These are phyloP conservation scores for Eurystomus glaucurus DNA, from an alignment of 2,797 vertebrate species.

Conservation along the genomic window DNA sequence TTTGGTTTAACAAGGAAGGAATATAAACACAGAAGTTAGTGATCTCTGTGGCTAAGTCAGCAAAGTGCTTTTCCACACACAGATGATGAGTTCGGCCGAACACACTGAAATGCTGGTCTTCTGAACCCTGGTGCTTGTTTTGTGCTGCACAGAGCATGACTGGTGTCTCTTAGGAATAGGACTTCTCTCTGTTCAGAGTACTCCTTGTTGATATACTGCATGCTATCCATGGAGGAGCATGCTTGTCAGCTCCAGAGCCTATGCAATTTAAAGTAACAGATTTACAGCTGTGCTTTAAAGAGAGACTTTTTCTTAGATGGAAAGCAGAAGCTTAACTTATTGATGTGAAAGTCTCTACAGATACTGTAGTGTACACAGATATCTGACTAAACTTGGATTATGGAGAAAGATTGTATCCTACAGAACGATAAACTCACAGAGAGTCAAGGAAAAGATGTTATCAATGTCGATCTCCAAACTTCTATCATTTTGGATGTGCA, in stretches of 20 bases:
- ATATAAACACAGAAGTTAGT: background rate
- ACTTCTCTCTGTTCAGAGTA: background rate
- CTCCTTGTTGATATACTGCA: background rate
- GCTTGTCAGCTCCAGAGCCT: background rate
- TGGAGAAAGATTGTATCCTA: background rate
- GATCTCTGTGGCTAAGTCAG: background rate
- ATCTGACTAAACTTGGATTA: background rate
- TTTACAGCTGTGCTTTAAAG: background rate
- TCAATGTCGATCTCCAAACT: background rate
- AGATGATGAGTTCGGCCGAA: background rate
- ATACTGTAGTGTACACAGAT: background rate
- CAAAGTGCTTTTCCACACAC: background rate
- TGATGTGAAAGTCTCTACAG: background rate
- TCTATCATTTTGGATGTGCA: background rate
- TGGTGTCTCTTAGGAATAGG: background rate
- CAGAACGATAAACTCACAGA: background rate
- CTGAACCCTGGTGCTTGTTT: accelerated
- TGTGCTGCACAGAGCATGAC: accelerated
- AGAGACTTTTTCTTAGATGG: background rate
- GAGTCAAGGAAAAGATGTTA: background rate
- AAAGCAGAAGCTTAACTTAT: background rate
- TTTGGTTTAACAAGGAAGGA: background rate
- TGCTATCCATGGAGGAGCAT: background rate
- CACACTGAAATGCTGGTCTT: background rate
- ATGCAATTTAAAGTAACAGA: background rate